Evolutionary conservation across 2,888 invertebrate genomes (phyloP).

Genomic region (Oxytorus armatus): DNA sequence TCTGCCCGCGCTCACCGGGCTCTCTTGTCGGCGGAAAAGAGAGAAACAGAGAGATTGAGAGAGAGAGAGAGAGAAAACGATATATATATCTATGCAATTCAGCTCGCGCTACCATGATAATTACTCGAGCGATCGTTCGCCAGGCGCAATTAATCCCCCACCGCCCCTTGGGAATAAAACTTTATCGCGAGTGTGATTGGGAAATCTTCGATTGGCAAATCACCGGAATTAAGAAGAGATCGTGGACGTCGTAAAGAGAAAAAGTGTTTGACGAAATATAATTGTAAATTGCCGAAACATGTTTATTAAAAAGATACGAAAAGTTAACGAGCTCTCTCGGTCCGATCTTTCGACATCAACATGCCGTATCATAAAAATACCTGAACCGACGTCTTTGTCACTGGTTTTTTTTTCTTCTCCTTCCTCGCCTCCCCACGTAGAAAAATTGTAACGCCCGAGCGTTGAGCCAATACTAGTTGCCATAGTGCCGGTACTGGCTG

Average conservation of each 20-base stretch:
- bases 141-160: constrained; percentile 63
- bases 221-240: constrained; percentile 52
- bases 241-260: constrained; percentile 17
- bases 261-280: constrained; percentile 23
- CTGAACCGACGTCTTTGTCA: too few species aligned
- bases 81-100: constrained; percentile 60
- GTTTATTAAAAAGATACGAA: constrained; percentile 6
- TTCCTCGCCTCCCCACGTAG: too few species aligned
- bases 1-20: constrained; percentile 39
- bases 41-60: constrained; percentile 21
- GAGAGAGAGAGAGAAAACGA: background rate
- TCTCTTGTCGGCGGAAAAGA: constrained; percentile 28
- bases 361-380: too few species aligned
- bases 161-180: constrained; percentile 53
- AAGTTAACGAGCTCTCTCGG: background rate
- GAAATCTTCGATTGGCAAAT: constrained; percentile 64
- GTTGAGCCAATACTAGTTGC: too few species aligned
- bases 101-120: constrained; percentile 64
- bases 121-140: constrained; percentile 59
- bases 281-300: constrained; percentile 8
- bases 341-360: too few species aligned
- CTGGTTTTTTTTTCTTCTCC: too few species aligned
- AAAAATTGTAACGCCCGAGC: too few species aligned
- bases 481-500: too few species aligned
- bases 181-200: constrained; percentile 64